These are phyloP conservation scores for Batillaria attramentaria DNA, from an alignment of 1,140 invertebrate species.

Conservation along the genomic window DNA sequence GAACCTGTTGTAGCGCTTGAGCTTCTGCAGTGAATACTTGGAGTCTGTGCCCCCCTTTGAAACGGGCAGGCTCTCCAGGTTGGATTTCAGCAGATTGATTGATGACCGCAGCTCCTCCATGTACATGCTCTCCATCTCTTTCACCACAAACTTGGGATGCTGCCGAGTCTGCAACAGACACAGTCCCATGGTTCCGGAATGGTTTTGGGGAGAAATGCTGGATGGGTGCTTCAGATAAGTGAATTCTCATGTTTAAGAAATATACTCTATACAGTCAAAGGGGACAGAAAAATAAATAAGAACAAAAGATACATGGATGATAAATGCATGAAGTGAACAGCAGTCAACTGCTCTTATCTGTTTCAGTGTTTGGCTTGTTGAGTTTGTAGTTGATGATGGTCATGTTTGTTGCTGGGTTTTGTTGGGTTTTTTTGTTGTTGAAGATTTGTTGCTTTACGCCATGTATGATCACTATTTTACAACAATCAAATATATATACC, in stretches of 20 bases:
- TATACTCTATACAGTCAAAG: neutral
- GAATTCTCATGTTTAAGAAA: neutral
- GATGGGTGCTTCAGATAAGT: neutral
- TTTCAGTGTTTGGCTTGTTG: too few relatives aligned
- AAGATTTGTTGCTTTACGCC: too few relatives aligned
- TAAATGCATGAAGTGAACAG: too few relatives aligned
- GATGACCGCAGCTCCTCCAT: conserved; percentile 98
- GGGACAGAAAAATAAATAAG: neutral
- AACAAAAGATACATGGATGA: too few relatives aligned
- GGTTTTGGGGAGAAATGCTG: neutral
- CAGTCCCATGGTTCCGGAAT: neutral
- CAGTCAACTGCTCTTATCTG: too few relatives aligned
- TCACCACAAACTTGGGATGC: conserved; percentile 99
- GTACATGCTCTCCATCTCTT: conserved; percentile 99
- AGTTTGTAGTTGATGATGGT: too few relatives aligned
- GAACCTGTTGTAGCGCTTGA: conserved; percentile 98
- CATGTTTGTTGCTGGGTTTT: too few relatives aligned
- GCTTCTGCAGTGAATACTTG: conserved; percentile 95
- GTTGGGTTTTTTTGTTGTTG: too few relatives aligned
- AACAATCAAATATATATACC: too few relatives aligned
- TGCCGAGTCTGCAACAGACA: conserved; percentile 89
- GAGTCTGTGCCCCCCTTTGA: conserved; percentile 97
- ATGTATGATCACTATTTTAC: too few relatives aligned
- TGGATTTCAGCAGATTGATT: conserved; percentile 98
- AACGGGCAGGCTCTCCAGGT: conserved; percentile 98